Conservation (phyloP, 2,797 vertebrate species). For the Periparus ater region DNA sequence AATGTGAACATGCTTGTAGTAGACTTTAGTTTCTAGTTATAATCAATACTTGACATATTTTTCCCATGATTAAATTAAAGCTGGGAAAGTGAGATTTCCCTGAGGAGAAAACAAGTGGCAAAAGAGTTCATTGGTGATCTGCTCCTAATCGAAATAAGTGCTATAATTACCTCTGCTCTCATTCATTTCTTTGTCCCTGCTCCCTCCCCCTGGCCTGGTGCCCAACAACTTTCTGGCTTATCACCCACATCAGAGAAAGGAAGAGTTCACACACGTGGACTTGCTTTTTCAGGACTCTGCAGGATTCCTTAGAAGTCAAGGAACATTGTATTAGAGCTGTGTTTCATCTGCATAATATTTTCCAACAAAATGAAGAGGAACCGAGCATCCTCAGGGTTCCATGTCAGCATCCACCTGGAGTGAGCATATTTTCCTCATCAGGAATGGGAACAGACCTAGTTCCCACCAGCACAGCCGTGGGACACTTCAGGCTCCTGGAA, state of each 20-base stretch:
- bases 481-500: neutral
- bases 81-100: conserved; percentile 16
- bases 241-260: neutral
- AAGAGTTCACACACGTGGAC: neutral
- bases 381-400: neutral
- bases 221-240: neutral
- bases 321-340: neutral
- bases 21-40: conserved; percentile 7
- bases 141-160: conserved; percentile 46
- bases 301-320: neutral
- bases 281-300: neutral
- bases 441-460: neutral
- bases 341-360: neutral
- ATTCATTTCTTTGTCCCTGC: neutral
- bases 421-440: rapidly evolving
- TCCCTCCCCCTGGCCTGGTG: neutral
- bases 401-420: neutral
- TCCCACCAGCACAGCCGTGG: neutral
- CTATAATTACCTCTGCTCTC: neutral
- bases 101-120: conserved; percentile 8
- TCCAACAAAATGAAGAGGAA: neutral
- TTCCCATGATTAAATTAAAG: conserved; percentile 43
- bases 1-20: conserved; percentile 19
- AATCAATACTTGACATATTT: conserved; percentile 49
- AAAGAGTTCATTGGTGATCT: conserved; percentile 24